Conservation (phyloP, 2,797 vertebrate genomes). For the Xerus rutilus region DNA sequence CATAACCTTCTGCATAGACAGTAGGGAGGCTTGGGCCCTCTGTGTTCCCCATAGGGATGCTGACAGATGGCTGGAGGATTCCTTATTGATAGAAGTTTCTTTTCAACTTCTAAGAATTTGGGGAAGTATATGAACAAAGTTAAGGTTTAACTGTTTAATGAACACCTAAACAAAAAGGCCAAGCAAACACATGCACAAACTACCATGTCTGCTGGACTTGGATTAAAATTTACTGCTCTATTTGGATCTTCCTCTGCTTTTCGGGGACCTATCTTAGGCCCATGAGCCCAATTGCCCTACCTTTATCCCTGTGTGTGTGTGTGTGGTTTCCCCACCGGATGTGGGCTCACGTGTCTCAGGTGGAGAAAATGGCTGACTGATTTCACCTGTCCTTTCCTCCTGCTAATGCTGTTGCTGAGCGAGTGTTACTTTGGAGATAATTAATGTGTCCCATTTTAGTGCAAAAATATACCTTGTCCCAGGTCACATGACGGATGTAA, state of each 20-base stretch:
- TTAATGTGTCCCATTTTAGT: slow-evolving; percentile 77
- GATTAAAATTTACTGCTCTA: not conserved
- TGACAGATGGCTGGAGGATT: not conserved
- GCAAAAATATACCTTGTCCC: slow-evolving; percentile 82
- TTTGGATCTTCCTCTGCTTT: not conserved
- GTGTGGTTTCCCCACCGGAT: not conserved
- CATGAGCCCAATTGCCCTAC: not conserved
- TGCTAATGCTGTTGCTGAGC: not conserved
- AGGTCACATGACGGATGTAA: slow-evolving; percentile 80
- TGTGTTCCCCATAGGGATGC: not conserved
- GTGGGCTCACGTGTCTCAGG: not conserved
- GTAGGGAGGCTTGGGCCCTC: not conserved
- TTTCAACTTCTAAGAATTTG: not conserved
- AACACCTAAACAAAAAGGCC: not conserved
- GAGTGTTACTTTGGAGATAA: slow-evolving; percentile 77
- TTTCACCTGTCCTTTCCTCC: slow-evolving; percentile 32
- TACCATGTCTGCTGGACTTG: not conserved
- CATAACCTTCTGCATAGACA: not conserved
- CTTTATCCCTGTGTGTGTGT: not conserved
- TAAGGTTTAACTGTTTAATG: not conserved
- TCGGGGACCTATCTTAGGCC: not conserved
- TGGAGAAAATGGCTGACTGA: not conserved
- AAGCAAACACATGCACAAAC: not conserved
- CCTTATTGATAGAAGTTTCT: not conserved
- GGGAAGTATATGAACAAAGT: not conserved